phyloP scores from a whole-genome alignment of 1,140 invertebrate species.

The Pseudachorutes palmiensis region DNA sequence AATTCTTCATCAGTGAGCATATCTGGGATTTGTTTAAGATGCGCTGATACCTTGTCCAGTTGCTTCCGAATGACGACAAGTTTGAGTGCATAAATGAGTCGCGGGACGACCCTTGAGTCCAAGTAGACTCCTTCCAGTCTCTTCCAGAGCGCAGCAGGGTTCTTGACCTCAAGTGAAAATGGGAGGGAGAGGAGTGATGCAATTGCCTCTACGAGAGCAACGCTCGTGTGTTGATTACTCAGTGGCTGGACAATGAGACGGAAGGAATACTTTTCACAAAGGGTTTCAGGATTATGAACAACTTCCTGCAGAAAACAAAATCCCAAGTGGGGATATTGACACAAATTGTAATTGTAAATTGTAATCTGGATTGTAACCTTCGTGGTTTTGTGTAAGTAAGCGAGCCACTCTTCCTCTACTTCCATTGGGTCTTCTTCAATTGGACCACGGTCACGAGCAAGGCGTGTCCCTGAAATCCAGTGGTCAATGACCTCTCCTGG shows the following conservation, averaged over 20 bases:
- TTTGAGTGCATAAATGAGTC: constrained; percentile 40
- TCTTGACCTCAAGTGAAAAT: constrained; percentile 33
- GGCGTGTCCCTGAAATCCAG: constrained; percentile 35
- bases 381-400: constrained; percentile 17
- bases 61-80: constrained; percentile 36
- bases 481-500: neutral
- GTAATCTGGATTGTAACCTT: neutral
- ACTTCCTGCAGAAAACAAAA: constrained; percentile 30
- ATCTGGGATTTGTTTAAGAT: constrained; percentile 28
- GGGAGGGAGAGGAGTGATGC: constrained; percentile 39
- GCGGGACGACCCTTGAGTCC: constrained; percentile 41
- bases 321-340: neutral
- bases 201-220: constrained; percentile 40
- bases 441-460: constrained; percentile 35
- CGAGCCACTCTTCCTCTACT: constrained; percentile 69
- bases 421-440: constrained; percentile 56
- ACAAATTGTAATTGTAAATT: no score
- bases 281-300: constrained; percentile 31
- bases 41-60: constrained; percentile 23
- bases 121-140: constrained; percentile 36
- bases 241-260: constrained; percentile 40
- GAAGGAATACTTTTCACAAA: constrained; percentile 38
- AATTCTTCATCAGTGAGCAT: constrained; percentile 29
- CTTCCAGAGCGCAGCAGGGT: constrained; percentile 25
- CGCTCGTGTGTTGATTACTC: constrained; percentile 39